Percentiles rank a stretch among this genome's conserved stretches.
These are phyloP conservation scores for Pogonocichla stellata DNA, from an alignment of 2,113 vertebrate genomes.

Conservation along the genomic window DNA sequence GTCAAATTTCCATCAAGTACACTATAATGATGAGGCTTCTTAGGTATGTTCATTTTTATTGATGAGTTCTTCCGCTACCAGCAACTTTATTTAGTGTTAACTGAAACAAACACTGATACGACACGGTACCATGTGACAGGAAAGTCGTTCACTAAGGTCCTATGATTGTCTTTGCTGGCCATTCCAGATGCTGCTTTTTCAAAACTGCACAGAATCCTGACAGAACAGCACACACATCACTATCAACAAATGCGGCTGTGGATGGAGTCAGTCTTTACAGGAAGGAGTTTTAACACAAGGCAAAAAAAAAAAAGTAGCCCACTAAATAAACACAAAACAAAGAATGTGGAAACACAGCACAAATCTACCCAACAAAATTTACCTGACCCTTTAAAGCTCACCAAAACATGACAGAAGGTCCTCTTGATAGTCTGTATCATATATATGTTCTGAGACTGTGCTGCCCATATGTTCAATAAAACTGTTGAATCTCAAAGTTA, in stretches of 20 bases:
- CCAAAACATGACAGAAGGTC: conserved; percentile 86
- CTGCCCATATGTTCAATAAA: conserved; percentile 83
- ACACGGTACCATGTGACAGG: conserved; percentile 25
- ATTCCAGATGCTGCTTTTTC: conserved; percentile 41
- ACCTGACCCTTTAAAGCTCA: conserved; percentile 82
- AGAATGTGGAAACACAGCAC: conserved; percentile 75
- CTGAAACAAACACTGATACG: conserved; percentile 36
- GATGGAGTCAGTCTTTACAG: not conserved
- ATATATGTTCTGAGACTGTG: conserved; percentile 80
- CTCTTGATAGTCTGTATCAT: conserved; percentile 75
- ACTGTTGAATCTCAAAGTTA: conserved; percentile 84
- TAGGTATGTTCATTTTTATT: not conserved
- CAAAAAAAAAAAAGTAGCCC: conserved; percentile 3
- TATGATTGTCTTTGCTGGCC: not conserved
- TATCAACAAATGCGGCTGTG: conserved; percentile 3
- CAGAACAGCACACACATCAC: not conserved
- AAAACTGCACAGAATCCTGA: conserved; percentile 15
- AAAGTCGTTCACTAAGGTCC: not conserved
- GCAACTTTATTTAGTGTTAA: not conserved
- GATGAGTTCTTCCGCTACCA: conserved; percentile 33
- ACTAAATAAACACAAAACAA: conserved; percentile 72
- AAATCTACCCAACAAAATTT: conserved; percentile 79
- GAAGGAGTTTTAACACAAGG: conserved; percentile 40
- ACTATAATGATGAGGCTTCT: not conserved
- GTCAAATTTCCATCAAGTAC: not conserved